phyloP scores from a whole-genome alignment of 2,113 vertebrate species.

The Lathamus discolor region DNA sequence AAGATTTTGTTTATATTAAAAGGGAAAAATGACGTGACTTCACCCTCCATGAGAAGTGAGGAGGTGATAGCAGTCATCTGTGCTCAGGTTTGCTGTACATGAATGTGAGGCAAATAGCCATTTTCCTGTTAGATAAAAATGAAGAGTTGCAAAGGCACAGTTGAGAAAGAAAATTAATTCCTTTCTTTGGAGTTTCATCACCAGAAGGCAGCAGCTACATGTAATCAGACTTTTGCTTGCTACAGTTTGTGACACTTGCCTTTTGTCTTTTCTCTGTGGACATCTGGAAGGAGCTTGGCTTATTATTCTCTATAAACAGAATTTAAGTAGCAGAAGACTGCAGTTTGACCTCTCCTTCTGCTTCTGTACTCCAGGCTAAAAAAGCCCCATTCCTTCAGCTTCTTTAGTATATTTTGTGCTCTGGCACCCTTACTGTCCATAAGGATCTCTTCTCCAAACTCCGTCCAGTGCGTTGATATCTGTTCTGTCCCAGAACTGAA shows the following conservation, averaged over 20 bases:
- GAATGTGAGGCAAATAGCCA: background rate
- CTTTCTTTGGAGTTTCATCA: background rate
- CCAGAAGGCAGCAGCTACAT: background rate
- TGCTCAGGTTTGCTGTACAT: background rate
- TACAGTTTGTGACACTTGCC: background rate
- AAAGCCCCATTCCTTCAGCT: background rate
- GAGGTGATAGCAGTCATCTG: background rate
- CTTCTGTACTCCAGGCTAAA: background rate
- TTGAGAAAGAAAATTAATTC: background rate
- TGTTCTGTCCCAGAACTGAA: background rate
- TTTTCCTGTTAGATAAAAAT: background rate
- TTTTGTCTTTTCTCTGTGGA: background rate
- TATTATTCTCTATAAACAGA: background rate
- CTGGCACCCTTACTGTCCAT: fast-evolving
- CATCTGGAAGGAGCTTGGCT: background rate
- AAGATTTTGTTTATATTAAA: background rate
- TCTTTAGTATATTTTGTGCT: background rate
- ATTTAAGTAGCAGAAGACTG: background rate
- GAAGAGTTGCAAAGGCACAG: background rate
- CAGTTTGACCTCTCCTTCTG: background rate
- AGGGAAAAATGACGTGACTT: background rate
- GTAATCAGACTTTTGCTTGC: background rate
- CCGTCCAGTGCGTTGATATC: background rate
- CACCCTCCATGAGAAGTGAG: background rate
- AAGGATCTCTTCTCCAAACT: background rate